These are phyloP conservation scores for Bos indicus DNA, from an alignment of 2,113 vertebrate species.

Conservation along the genomic window DNA sequence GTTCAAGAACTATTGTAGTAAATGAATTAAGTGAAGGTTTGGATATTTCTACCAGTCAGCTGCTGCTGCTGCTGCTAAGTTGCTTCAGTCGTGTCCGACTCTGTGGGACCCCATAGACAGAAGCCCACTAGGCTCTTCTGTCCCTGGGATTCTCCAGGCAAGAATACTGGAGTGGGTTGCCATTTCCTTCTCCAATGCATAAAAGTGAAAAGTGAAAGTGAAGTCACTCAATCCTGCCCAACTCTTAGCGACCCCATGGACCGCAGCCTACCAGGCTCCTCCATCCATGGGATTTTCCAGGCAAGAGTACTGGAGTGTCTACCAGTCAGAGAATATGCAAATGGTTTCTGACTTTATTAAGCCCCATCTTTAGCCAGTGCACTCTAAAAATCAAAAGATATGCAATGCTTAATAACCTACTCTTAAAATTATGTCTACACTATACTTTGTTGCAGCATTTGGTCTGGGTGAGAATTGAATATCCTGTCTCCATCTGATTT, in stretches of 20 bases:
- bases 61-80: no score
- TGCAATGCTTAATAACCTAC: neutral
- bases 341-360: neutral
- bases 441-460: neutral
- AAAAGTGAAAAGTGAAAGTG: no score
- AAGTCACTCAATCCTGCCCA: no score
- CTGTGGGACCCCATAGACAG: no score
- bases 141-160: no score
- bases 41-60: neutral
- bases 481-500: neutral
- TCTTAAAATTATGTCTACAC: neutral
- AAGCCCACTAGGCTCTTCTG: no score
- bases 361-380: neutral
- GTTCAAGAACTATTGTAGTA: neutral
- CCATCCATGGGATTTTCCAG: no score
- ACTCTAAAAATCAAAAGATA: neutral
- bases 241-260: no score
- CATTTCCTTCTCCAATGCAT: no score
- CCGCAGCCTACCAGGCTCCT: no score
- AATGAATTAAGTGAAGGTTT: neutral
- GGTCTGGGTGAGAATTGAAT: neutral
- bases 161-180: no score
- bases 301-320: neutral
- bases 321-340: neutral
- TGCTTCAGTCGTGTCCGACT: no score